Base-by-base conservation (phyloP, 2,797 vertebrate genomes). In the Stomatorhinus walkeri region DNA sequence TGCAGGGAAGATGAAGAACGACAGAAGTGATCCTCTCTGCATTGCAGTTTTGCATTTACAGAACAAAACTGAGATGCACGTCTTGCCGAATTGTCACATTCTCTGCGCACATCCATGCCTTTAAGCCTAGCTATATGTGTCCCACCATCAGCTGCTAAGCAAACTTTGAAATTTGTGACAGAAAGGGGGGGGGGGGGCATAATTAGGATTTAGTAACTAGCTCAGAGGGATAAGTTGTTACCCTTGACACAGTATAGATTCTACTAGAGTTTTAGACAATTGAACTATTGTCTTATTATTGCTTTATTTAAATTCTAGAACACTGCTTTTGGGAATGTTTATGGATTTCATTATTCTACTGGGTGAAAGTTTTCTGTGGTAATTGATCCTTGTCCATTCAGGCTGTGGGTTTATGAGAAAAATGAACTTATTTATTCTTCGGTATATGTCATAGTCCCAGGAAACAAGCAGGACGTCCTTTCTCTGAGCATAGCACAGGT, bases 381-480 rank as follows among this genome's bases (percentile, higher is more conserved):
- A n/a, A 84, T 84, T 84, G n/a, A 46, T 36, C 76, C 36, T 83
- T 46, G 32, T 88, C 28, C 36, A 72, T 56, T 76, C 72, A 49
- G n/a, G n/a, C 36, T 51, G 72, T 48, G 2, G 51, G 19, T 81
- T 81, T 51, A 54, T 46, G 49, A 46, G n/a, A 52, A 46, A 43
- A 61, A 19, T 14, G 6, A 43, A 83, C 36, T 83, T 83, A 81
- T 88, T 81, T 40, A 87, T 87, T 87, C 28, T 46, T 83, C n/a
- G 6, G 36, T 88, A 19, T 49, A 79, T 83, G n/a, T 88, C 14
- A 28, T 14, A 59, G 16, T 48, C 36, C 43, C 22, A 46, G 76
- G 40, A 28, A 32, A 88, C 14, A 48, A 52, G 40, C 36, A 43
- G 72, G 19, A 8, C 0, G 72, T 43, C 28, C 28, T 72, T 72